phyloP scores from a whole-genome alignment of 1,140 invertebrate genomes.

The Polypedilum pembai region DNA sequence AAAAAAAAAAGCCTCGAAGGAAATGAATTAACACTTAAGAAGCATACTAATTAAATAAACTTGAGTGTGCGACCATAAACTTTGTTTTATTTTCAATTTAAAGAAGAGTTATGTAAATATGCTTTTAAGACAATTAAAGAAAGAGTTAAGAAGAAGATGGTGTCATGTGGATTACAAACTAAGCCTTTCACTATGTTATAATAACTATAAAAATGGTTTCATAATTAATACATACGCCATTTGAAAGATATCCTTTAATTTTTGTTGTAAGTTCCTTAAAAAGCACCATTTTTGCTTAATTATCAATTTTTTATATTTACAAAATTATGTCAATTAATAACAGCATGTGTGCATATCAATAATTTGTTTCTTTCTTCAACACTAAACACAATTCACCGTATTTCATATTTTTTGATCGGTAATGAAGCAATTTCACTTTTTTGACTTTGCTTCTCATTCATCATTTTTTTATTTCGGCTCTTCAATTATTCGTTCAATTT shows the following conservation, averaged over 20 bases:
- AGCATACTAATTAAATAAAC: no score
- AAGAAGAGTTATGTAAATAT: no score
- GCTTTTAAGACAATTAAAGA: no score
- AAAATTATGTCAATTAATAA: background rate
- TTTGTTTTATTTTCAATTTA: no score
- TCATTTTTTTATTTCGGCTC: background rate
- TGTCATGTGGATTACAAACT: background rate
- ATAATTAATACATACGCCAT: background rate
- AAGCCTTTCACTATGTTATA: background rate
- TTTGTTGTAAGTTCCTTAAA: constrained; percentile 36
- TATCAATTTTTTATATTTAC: background rate
- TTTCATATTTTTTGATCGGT: background rate
- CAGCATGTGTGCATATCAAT: background rate
- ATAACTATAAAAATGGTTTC: background rate
- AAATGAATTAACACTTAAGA: no score
- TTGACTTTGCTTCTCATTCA: background rate
- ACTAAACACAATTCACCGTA: background rate
- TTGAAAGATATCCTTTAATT: constrained; percentile 40
- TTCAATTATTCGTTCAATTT: background rate
- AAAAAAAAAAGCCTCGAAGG: no score
- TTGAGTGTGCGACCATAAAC: no score
- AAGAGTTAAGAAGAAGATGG: background rate
- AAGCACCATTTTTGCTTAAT: constrained; percentile 28
- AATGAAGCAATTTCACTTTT: constrained; percentile 18
- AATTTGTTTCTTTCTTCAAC: background rate